A percentile compares a stretch with the other conserved stretches of the same genome.
Conservation (phyloP, 2,113 vertebrate genomes). For the Poicephalus meyeri region DNA sequence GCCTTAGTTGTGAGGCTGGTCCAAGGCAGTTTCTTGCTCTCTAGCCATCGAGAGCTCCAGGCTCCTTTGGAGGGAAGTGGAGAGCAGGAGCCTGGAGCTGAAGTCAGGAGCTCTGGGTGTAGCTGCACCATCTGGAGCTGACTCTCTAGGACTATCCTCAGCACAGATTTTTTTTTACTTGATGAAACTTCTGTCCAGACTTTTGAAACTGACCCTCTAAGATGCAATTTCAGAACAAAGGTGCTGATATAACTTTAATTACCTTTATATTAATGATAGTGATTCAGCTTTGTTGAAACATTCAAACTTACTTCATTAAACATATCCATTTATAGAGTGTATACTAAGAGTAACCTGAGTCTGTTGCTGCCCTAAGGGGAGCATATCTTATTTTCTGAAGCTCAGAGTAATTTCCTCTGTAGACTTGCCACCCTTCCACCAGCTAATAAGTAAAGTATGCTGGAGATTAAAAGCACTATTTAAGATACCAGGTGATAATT, state of each 20-base stretch:
- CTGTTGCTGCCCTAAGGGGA: constrained; percentile 16
- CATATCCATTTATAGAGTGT: neutral
- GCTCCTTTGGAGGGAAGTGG: neutral
- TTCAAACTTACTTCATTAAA: constrained; percentile 4
- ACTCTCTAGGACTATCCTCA: neutral
- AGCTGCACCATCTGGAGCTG: neutral
- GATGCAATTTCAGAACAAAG: neutral
- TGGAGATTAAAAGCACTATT: constrained; percentile 37
- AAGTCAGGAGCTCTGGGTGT: neutral
- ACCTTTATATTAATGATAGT: neutral
- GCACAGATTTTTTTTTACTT: neutral
- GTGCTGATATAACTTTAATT: neutral
- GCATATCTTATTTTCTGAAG: constrained; percentile 50
- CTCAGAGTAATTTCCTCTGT: constrained; percentile 17
- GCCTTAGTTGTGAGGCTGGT: neutral
- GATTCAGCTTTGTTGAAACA: constrained; percentile 2
- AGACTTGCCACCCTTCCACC: neutral
- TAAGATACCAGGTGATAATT: constrained; percentile 39
- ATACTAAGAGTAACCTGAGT: neutral
- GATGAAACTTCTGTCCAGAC: neutral
- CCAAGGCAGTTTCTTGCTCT: neutral
- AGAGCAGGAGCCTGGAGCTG: neutral
- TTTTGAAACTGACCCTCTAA: neutral
- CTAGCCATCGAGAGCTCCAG: neutral
- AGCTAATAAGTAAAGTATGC: constrained; percentile 21